Base-by-base conservation (phyloP, 2,888 invertebrate species). In the Agapostemon virescens region DNA sequence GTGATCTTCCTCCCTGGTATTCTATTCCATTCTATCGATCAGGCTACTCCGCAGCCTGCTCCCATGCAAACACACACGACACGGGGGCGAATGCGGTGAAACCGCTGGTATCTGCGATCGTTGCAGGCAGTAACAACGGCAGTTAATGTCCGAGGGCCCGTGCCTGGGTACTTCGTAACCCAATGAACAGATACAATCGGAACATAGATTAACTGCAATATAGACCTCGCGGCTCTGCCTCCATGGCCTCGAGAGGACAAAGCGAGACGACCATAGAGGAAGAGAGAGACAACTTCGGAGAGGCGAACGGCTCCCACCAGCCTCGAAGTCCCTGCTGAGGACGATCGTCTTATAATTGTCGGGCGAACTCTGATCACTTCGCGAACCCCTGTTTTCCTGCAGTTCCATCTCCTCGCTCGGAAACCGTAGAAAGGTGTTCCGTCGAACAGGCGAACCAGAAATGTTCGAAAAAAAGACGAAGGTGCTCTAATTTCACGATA, bases 171-270 rank as follows among this genome's bases (percentile, higher is more conserved):
- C 90, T 90, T 90, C 88, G 90, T 91, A 90, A 89, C 89, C 91
- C 91, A 90, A 91, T 91, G 91, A 91, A 87, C 90, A 90, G 91
- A 91, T 91, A 91, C 90, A 90, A 91, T 91, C 91, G 89, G 86
- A 89, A 90, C 91, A 91, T 90, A 91, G 91, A 91, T 91, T 91
- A 91, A 90, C 91, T 88, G 88, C 90, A 91, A 91, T 91, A 91
- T 90, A 91, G 91, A 91, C 90, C 91, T 90, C 90, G 89, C 84
- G 86, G 84, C 84, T 84, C 77, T 81, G 45, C 80, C 82, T 79
- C 74, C 79, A 76, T 76, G 74, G 81, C 77, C 82, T 75, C 71
- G 79, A 71, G 74, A 61, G 64, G 77, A 76, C 71, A 73, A 68
- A 40, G 85, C 74, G 71, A 61, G 70, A 69, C 67, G 40, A 38